Base-by-base conservation (phyloP, 2,888 invertebrate genomes). In the Lasioglossum morio region DNA sequence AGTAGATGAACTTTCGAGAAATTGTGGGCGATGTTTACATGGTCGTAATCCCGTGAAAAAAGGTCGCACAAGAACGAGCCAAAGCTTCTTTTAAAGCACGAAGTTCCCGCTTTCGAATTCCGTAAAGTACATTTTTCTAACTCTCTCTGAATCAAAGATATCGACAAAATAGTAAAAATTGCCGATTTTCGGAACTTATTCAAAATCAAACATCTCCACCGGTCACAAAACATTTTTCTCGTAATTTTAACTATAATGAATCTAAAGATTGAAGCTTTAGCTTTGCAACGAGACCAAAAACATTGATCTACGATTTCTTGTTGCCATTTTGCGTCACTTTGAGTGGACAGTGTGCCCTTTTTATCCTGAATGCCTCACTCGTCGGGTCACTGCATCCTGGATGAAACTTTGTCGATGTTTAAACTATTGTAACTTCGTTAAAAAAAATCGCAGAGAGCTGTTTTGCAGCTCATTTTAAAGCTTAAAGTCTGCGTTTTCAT, bases 201-300 rank as follows among this genome's bases (percentile, higher is more conserved):
- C n/a, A 3, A 10, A n/a, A 10, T 53, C 53, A 1, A 53, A 1
- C 10, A 4, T 4, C 23, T 3, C 3, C 4, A 3, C 10, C 2
- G 2, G 3, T 3, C 1, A n/a, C 1, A 10, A n/a, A n/a, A 53
- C 10, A 0, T 53, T 53, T 53, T 53, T n/a, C 23, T 53, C 23
- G 1, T 0, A 1, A n/a, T 2, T 10, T 23, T 10, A 1, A 10
- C n/a, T 3, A 4, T 0, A 10, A 10, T 0, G n/a, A 3, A 3
- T 3, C n/a, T 0, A 10, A 3, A 53, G 53, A 2, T 10, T 4
- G n/a, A 53, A 53, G 23, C 19, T 23, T 53, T n/a, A 3, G n/a
- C n/a, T 10, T n/a, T 53, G 10, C 53, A 53, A 10, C 23, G 48
- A 23, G 8, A 53, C 8, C 8, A 8, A 23, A 53, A 23, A 23